These are phyloP conservation scores for Matsumyia berberina DNA, from an alignment of 2,888 invertebrate species.

Conservation along the genomic window DNA sequence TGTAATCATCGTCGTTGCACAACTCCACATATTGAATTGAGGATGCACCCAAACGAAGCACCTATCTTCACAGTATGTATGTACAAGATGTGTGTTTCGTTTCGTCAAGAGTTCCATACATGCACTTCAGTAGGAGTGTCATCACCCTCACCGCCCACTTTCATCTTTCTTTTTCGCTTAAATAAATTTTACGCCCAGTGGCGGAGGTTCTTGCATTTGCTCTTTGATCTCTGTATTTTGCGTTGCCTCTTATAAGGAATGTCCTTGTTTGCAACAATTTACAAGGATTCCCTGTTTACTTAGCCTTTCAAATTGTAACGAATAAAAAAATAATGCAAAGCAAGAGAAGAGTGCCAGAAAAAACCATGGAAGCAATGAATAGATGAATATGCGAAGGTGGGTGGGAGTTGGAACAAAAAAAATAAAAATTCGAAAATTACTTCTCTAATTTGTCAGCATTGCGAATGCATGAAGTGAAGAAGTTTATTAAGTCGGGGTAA, in stretches of 20 bases:
- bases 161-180: conserved; percentile 33
- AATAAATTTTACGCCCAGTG: conserved; percentile 50
- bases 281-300: conserved; percentile 59
- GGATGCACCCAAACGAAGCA: conserved; percentile 27
- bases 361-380: conserved; percentile 9
- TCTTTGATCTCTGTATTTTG: conserved; percentile 52
- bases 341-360: background rate
- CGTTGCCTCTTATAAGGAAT: conserved; percentile 13
- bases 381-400: background rate
- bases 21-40: conserved; percentile 27
- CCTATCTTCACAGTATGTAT: conserved; percentile 1
- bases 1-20: conserved; percentile 17
- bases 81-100: conserved; percentile 27
- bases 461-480: conserved; percentile 2
- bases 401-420: background rate
- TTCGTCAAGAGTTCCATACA: conserved; percentile 23
- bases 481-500: conserved; percentile 15
- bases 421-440: conserved; percentile 45
- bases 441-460: conserved; percentile 35
- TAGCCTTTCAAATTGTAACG: conserved; percentile 50
- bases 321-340: background rate
- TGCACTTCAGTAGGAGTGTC: conserved; percentile 24
- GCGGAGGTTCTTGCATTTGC: conserved; percentile 50
- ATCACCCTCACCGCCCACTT: background rate
- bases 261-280: conserved; percentile 54